Evolutionary conservation across 2,797 vertebrate species (phyloP).

Genomic region (Poecile montanus): DNA sequence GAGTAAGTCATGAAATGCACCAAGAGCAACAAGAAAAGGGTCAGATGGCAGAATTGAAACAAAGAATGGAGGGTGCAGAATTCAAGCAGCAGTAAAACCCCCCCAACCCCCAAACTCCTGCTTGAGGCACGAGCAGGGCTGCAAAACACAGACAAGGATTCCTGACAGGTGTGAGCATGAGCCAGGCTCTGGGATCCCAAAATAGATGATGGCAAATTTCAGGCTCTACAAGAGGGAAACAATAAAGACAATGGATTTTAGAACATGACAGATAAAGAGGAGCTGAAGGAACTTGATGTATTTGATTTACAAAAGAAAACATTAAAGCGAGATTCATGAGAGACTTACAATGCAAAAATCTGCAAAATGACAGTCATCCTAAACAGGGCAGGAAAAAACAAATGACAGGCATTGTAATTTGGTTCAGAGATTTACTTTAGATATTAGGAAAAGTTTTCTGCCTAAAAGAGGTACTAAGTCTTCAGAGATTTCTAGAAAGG

Average conservation of each 20-base stretch:
- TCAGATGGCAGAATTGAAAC: not conserved
- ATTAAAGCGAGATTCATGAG: not conserved
- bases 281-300: constrained; percentile 6
- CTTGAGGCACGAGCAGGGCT: not conserved
- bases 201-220: constrained; percentile 22
- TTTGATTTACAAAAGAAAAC: constrained; percentile 52
- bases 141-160: not conserved
- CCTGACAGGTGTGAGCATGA: not conserved
- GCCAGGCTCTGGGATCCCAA: not conserved
- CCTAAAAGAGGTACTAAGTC: not conserved
- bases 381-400: constrained; percentile 15
- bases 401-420: not conserved
- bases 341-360: constrained; percentile 20
- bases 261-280: constrained; percentile 9
- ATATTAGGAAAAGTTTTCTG: constrained; percentile 24
- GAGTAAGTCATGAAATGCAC: not conserved
- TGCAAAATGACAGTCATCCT: constrained; percentile 21
- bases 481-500: constrained; percentile 26
- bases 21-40: not conserved
- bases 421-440: constrained; percentile 41
- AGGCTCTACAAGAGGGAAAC: not conserved
- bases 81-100: not conserved
- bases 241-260: constrained; percentile 41
- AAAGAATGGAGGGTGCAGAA: not conserved
- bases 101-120: not conserved